These are phyloP conservation scores for Mythimna impura DNA, from an alignment of 2,888 invertebrate genomes.

Conservation along the genomic window DNA sequence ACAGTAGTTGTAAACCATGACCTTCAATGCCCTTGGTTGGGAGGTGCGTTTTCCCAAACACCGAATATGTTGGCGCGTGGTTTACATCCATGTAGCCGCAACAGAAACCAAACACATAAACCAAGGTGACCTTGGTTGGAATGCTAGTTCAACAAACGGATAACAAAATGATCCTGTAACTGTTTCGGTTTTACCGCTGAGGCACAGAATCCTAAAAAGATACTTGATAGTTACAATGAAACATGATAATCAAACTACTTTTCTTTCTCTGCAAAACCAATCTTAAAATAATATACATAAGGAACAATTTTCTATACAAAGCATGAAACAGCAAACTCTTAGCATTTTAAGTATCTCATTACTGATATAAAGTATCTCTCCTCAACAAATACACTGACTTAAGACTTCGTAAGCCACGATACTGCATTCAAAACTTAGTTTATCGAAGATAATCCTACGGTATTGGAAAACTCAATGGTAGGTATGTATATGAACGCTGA, in stretches of 20 bases:
- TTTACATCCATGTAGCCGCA: too few relatives aligned
- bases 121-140: too few relatives aligned
- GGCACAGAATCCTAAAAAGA: too few relatives aligned
- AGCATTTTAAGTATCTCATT: slow-evolving; percentile 41
- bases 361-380: slow-evolving; percentile 28
- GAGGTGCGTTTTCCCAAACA: too few relatives aligned
- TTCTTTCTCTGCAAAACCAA: not conserved
- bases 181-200: too few relatives aligned
- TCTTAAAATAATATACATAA: not conserved
- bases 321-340: slow-evolving; percentile 14
- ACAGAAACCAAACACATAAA: too few relatives aligned
- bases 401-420: slow-evolving; percentile 40
- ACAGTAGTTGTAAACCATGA: too few relatives aligned
- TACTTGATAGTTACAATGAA: too few relatives aligned
- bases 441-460: slow-evolving; percentile 53
- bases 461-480: slow-evolving; percentile 55
- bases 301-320: not conserved
- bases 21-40: too few relatives aligned
- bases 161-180: too few relatives aligned
- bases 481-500: slow-evolving; percentile 20
- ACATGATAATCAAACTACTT: not conserved
- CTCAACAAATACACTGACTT: slow-evolving; percentile 44
- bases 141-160: too few relatives aligned
- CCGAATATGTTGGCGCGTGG: too few relatives aligned
- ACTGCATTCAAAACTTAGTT: slow-evolving; percentile 58